A percentile compares a stretch with the other conserved stretches of the same genome.
phyloP scores from a whole-genome alignment of 2,113 vertebrate species.

The Xyrauchen texanus region DNA sequence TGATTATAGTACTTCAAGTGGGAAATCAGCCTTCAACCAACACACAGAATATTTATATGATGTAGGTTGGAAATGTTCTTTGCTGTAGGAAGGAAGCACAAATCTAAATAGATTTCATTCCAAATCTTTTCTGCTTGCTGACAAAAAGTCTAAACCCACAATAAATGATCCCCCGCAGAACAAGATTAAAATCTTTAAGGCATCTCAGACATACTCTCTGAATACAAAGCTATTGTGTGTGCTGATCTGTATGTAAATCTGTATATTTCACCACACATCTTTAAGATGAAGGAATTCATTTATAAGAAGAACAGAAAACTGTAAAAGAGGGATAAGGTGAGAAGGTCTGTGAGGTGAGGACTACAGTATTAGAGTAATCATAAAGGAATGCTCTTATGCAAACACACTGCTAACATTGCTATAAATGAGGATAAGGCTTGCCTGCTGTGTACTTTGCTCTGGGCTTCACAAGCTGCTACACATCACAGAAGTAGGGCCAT shows the following conservation, averaged over 20 bases:
- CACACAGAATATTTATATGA: not conserved
- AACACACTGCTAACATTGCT: slow-evolving; percentile 68
- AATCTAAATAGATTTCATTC: not conserved
- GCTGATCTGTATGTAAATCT: not conserved
- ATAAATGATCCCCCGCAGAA: not conserved
- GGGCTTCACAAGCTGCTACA: slow-evolving; percentile 57
- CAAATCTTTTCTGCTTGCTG: not conserved
- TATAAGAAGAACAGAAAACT: slow-evolving; percentile 2
- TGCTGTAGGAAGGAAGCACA: not conserved
- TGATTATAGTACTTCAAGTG: not conserved
- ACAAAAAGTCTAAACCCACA: not conserved
- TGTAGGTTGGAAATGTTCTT: not conserved
- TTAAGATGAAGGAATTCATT: slow-evolving; percentile 25
- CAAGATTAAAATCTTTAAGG: not conserved
- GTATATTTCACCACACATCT: not conserved
- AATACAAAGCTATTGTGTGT: not conserved
- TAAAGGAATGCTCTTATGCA: slow-evolving; percentile 69
- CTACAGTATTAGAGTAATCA: slow-evolving; percentile 67
- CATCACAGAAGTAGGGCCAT: slow-evolving; percentile 41
- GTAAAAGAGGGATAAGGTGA: slow-evolving; percentile 29
- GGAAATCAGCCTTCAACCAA: not conserved
- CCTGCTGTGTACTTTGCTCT: slow-evolving; percentile 56
- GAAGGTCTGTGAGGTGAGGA: slow-evolving; percentile 53
- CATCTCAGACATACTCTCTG: not conserved
- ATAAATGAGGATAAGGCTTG: slow-evolving; percentile 64